These are phyloP conservation scores for Aythya fuligula DNA, from an alignment of 2,797 vertebrate species.

Conservation along the genomic window DNA sequence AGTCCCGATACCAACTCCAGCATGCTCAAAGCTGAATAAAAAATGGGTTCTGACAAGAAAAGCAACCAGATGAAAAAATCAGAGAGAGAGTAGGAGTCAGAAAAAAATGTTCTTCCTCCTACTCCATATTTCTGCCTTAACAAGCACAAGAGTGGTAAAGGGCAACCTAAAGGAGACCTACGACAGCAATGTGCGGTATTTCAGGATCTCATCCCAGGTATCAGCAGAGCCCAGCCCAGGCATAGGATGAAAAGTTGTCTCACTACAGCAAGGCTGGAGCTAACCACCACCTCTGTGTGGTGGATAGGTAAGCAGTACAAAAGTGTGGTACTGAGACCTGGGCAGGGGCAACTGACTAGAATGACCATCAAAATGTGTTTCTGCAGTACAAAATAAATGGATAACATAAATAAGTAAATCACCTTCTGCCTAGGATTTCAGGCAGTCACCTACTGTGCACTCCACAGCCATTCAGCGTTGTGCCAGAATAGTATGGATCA, in stretches of 20 bases:
- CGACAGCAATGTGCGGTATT: background rate
- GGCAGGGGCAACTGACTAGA: background rate
- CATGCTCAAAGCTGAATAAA: background rate
- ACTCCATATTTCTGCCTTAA: background rate
- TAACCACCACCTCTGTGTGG: fast-evolving
- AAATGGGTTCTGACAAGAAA: background rate
- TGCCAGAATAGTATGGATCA: background rate
- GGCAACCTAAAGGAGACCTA: background rate
- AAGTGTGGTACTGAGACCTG: background rate
- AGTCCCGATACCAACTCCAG: no score
- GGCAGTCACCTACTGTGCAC: background rate
- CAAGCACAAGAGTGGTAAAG: background rate
- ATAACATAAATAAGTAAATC: background rate
- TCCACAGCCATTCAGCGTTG: background rate
- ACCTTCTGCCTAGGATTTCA: background rate
- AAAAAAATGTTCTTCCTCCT: background rate
- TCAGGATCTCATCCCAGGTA: background rate
- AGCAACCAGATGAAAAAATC: background rate
- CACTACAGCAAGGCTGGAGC: background rate
- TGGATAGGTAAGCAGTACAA: background rate
- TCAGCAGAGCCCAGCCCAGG: background rate
- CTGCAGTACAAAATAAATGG: background rate
- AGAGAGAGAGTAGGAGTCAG: background rate
- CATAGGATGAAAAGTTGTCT: background rate
- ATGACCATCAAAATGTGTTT: background rate